Conservation (phyloP, 2,113 vertebrate genomes). For the Limanda limanda region DNA sequence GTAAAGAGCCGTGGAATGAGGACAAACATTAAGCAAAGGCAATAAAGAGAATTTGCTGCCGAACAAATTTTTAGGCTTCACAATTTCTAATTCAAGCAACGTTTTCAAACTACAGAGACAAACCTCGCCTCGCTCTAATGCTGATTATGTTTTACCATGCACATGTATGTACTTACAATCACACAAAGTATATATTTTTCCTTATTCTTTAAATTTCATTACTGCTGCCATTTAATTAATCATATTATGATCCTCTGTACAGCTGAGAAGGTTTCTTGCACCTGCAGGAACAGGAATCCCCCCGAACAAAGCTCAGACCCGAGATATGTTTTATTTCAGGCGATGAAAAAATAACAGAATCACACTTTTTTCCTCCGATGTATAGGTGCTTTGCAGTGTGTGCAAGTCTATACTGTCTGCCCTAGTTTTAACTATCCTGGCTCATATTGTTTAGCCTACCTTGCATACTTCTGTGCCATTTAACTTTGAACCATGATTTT, state of each 20-base stretch:
- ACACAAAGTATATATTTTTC: neutral
- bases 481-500: slow-evolving; percentile 7
- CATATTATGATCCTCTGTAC: neutral
- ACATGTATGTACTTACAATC: neutral
- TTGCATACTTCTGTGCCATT: neutral
- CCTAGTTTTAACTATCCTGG: slow-evolving; percentile 8
- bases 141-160: neutral
- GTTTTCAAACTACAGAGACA: neutral
- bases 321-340: slow-evolving; percentile 40
- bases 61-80: neutral
- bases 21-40: neutral
- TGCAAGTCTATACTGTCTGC: slow-evolving; percentile 4
- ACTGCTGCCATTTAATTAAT: neutral
- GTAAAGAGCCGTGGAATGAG: neutral
- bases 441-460: slow-evolving; percentile 4
- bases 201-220: neutral
- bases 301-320: slow-evolving; percentile 9
- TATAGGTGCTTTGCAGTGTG: slow-evolving; percentile 9
- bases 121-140: neutral
- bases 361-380: slow-evolving; percentile 3
- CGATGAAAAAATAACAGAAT: neutral
- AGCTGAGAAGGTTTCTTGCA: neutral
- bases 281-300: slow-evolving; percentile 21
- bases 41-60: neutral
- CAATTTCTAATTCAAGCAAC: neutral